phyloP scores from a whole-genome alignment of 2,113 vertebrate genomes.

The Azemiops feae region DNA sequence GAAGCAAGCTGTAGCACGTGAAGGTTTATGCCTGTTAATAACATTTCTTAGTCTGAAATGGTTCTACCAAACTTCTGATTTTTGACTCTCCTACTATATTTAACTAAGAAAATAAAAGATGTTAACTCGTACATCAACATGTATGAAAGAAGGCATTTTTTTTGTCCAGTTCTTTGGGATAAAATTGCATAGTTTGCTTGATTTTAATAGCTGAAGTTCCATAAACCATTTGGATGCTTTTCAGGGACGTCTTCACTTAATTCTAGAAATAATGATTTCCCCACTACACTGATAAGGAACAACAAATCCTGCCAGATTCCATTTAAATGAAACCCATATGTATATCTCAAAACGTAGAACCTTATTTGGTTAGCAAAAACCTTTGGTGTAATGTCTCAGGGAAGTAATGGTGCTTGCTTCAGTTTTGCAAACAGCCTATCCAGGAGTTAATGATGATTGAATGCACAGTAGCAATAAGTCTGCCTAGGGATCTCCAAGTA shows the following conservation, averaged over 20 bases:
- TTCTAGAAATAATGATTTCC: background rate
- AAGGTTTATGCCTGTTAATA: background rate
- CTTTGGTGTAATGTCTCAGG: slow-evolving; percentile 7
- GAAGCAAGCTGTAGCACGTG: background rate
- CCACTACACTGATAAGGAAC: background rate
- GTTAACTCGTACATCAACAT: background rate
- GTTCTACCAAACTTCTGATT: background rate
- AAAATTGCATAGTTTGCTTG: background rate
- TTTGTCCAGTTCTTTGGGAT: background rate
- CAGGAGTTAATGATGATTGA: background rate
- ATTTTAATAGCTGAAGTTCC: background rate
- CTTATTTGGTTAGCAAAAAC: background rate
- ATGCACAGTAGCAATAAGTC: background rate
- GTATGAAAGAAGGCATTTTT: background rate
- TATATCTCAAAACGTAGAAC: background rate
- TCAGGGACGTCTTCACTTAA: slow-evolving; percentile 13
- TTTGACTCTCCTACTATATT: background rate
- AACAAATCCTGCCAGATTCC: background rate
- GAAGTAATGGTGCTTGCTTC: background rate
- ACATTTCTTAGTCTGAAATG: background rate
- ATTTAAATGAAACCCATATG: slow-evolving; percentile 6
- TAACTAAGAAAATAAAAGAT: background rate
- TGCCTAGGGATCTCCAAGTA: background rate
- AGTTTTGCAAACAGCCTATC: background rate
- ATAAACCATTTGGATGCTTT: background rate